These are phyloP conservation scores for Limenitis camilla DNA, from an alignment of 2,888 invertebrate species.

Conservation along the genomic window DNA sequence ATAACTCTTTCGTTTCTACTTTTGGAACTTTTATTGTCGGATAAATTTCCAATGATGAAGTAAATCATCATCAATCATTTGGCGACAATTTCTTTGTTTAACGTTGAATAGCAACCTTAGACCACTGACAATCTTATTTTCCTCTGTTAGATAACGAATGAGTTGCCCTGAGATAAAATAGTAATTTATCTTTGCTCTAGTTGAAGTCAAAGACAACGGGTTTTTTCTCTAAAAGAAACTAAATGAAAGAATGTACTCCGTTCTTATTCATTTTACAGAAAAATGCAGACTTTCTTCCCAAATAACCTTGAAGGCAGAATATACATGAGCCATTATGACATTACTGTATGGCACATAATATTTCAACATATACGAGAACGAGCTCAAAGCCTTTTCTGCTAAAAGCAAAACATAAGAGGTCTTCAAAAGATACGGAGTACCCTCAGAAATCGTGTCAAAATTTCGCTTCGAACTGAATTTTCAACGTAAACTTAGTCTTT, in stretches of 20 bases:
- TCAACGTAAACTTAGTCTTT: constrained; percentile 3
- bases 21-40: too few relatives aligned
- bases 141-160: constrained; percentile 34
- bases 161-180: constrained; percentile 38
- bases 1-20: too few relatives aligned
- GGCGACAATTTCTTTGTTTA: constrained; percentile 44
- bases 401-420: constrained; percentile 18
- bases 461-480: constrained; percentile 10
- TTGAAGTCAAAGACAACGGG: constrained; percentile 10
- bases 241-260: constrained; percentile 1
- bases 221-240: constrained; percentile 4
- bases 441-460: constrained; percentile 18
- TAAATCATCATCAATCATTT: constrained; percentile 41
- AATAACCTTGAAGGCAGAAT: constrained; percentile 2
- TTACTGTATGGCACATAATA: not conserved
- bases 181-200: constrained; percentile 40
- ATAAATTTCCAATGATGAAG: constrained; percentile 4
- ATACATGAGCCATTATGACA: constrained; percentile 1
- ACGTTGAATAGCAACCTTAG: constrained; percentile 31
- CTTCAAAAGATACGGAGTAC: constrained; percentile 16
- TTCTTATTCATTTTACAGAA: not conserved
- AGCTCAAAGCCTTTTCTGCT: constrained; percentile 17
- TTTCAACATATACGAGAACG: constrained; percentile 5
- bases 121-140: constrained; percentile 35
- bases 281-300: not conserved